A percentile compares a stretch with the other conserved stretches of the same genome.
phyloP scores from a whole-genome alignment of 1,140 invertebrate species.

The Diachasma alloeum region DNA sequence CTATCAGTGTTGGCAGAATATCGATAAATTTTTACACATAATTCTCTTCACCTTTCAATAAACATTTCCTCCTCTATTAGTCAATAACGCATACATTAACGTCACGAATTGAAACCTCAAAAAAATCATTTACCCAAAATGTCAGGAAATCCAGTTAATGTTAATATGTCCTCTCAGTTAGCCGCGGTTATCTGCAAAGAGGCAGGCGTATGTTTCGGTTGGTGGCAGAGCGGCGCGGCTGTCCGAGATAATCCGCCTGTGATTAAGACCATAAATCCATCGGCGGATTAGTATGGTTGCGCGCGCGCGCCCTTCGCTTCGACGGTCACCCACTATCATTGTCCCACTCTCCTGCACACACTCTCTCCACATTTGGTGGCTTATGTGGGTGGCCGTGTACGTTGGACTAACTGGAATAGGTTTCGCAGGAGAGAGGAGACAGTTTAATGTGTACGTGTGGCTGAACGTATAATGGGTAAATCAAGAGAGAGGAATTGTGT shows the following conservation, averaged over 20 bases:
- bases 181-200: slow-evolving; percentile 61
- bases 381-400: background rate
- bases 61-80: no score
- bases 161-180: background rate
- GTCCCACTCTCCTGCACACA: background rate
- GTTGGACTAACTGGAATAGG: slow-evolving; percentile 1
- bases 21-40: no score
- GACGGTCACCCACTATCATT: background rate
- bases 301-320: slow-evolving; percentile 38
- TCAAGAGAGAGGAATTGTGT: slow-evolving; percentile 7
- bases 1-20: no score
- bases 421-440: background rate
- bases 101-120: background rate
- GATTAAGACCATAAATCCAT: slow-evolving; percentile 74
- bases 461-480: background rate
- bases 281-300: slow-evolving; percentile 65
- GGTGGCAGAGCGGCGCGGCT: slow-evolving; percentile 57
- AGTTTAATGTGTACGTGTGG: background rate
- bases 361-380: slow-evolving; percentile 25
- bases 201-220: slow-evolving; percentile 62
- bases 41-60: background rate
- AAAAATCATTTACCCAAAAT: background rate
- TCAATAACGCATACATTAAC: no score
- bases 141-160: slow-evolving; percentile 23
- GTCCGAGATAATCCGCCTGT: slow-evolving; percentile 69